These are phyloP conservation scores for Orius laevigatus DNA, from an alignment of 1,140 invertebrate species.

Conservation along the genomic window DNA sequence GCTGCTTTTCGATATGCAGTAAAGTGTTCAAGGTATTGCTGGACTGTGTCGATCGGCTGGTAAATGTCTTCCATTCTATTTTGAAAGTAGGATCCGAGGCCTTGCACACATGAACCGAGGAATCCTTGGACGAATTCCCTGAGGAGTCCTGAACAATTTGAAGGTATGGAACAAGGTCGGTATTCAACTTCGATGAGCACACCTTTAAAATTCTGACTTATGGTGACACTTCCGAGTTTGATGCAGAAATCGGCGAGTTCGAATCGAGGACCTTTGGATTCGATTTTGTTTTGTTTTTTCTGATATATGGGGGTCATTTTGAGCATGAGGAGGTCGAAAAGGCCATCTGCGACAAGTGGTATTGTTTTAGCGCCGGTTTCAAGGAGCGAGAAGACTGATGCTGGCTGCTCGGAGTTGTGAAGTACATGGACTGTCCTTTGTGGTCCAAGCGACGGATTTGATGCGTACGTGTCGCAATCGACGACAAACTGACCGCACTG, in stretches of 20 bases:
- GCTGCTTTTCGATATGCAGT: slow-evolving; percentile 63
- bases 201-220: slow-evolving; percentile 87
- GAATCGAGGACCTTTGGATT: slow-evolving; percentile 82
- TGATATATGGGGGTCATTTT: slow-evolving; percentile 76
- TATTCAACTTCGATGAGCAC: slow-evolving; percentile 92
- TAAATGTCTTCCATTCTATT: slow-evolving; percentile 70
- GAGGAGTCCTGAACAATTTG: slow-evolving; percentile 79
- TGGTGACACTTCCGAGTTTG: slow-evolving; percentile 81
- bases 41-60: slow-evolving; percentile 76
- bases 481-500: slow-evolving; percentile 81
- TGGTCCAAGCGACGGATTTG: slow-evolving; percentile 34
- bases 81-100: slow-evolving; percentile 36
- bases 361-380: slow-evolving; percentile 74
- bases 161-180: slow-evolving; percentile 69
- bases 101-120: slow-evolving; percentile 56
- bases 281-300: slow-evolving; percentile 62
- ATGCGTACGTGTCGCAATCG: slow-evolving; percentile 86
- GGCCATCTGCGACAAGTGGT: slow-evolving; percentile 70
- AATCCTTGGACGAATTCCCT: slow-evolving; percentile 86
- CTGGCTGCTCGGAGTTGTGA: slow-evolving; percentile 89
- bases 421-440: slow-evolving; percentile 74
- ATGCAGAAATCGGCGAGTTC: slow-evolving; percentile 88
- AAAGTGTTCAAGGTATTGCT: slow-evolving; percentile 92
- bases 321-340: slow-evolving; percentile 81
- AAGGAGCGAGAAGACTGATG: slow-evolving; percentile 79